A percentile compares a stretch with the other conserved stretches of the same genome.
Conservation (phyloP, 2,113 vertebrate genomes). For the Columbina picui region DNA sequence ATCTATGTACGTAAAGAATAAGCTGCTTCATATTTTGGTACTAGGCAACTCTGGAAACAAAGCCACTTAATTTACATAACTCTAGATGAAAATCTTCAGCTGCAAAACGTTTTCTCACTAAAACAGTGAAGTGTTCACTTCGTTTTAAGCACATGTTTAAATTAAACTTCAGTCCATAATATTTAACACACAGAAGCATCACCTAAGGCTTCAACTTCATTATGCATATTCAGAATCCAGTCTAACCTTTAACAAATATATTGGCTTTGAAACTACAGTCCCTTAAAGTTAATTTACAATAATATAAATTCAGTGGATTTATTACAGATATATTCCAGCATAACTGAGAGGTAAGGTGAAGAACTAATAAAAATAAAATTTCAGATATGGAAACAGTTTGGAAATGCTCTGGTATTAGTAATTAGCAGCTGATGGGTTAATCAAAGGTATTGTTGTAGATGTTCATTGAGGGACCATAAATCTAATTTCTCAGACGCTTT, state of each 20-base stretch:
- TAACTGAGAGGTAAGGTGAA: neutral
- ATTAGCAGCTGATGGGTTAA: neutral
- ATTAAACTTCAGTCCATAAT: neutral
- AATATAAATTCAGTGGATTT: neutral
- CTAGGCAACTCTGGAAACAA: neutral
- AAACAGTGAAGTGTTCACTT: neutral
- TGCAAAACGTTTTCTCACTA: neutral
- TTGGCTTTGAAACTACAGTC: neutral
- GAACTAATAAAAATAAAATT: neutral
- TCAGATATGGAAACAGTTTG: neutral
- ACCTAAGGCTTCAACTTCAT: neutral
- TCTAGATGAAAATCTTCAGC: neutral
- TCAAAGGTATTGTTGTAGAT: neutral
- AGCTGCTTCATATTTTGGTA: neutral
- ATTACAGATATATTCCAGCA: neutral
- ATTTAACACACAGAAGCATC: neutral
- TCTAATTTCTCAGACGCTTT: neutral
- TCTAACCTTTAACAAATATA: neutral
- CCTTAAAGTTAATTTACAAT: neutral
- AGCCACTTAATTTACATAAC: neutral
- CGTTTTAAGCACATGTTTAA: neutral
- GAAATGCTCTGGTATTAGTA: neutral
- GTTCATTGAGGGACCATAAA: neutral
- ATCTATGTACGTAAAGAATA: neutral
- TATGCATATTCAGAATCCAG: neutral